phyloP scores from a whole-genome alignment of 2,113 vertebrate genomes.

The Eulemur macaco region DNA sequence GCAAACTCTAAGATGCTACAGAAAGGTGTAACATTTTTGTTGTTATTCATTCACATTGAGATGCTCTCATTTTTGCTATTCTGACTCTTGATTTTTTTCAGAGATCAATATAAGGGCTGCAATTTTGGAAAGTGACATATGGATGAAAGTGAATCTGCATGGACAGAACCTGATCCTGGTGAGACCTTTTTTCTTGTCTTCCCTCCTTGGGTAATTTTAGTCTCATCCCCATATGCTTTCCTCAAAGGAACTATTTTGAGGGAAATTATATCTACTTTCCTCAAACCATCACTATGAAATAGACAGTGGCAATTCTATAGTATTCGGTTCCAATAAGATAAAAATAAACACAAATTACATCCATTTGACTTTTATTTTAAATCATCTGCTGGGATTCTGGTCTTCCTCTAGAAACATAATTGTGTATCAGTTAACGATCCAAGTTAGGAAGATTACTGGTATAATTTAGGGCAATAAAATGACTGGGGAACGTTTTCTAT shows the following conservation, averaged over 20 bases:
- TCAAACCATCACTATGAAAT: slow-evolving; percentile 61
- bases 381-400: slow-evolving; percentile 64
- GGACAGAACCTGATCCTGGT: neutral
- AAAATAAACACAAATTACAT: slow-evolving; percentile 79
- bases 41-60: neutral
- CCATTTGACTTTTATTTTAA: slow-evolving; percentile 75
- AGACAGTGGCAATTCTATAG: slow-evolving; percentile 63
- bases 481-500: slow-evolving; percentile 67
- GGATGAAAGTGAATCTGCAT: neutral
- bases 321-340: slow-evolving; percentile 73
- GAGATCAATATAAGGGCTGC: neutral
- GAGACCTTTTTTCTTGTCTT: neutral
- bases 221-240: neutral
- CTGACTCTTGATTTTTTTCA: neutral
- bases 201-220: slow-evolving; percentile 13
- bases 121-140: neutral
- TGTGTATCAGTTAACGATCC: slow-evolving; percentile 68
- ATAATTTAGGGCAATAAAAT: slow-evolving; percentile 70
- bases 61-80: neutral
- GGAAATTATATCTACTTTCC: slow-evolving; percentile 56
- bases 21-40: neutral
- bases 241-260: slow-evolving; percentile 66
- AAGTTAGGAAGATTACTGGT: slow-evolving; percentile 75
- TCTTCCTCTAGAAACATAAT: slow-evolving; percentile 73
- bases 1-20: neutral